Evolutionary conservation across 2,888 invertebrate species (phyloP).

Genomic region (Deroplatys truncata): DNA sequence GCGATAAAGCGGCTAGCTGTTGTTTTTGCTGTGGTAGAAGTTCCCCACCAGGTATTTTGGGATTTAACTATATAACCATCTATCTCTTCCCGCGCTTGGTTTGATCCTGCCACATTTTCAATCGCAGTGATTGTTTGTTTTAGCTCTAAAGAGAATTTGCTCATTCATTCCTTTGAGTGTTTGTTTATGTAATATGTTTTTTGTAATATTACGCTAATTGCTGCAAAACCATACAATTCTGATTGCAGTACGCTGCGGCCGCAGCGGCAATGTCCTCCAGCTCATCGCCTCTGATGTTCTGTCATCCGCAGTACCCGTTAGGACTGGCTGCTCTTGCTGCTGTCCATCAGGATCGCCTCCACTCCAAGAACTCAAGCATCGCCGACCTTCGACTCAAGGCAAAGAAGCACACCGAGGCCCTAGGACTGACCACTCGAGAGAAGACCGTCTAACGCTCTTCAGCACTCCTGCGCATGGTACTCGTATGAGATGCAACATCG

Average conservation of each 20-base stretch:
- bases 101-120: no score
- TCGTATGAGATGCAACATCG: background rate
- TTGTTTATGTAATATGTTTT: no score
- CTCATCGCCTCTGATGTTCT: conserved; percentile 50
- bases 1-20: no score
- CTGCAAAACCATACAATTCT: background rate
- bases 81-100: no score
- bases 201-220: background rate
- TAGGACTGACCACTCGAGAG: conserved; percentile 48
- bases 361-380: conserved; percentile 84
- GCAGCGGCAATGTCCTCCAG: conserved; percentile 54
- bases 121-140: no score
- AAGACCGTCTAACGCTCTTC: conserved; percentile 27
- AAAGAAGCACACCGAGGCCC: conserved; percentile 85
- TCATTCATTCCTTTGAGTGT: no score
- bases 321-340: conserved; percentile 77
- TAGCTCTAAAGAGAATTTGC: no score
- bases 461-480: background rate
- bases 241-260: conserved; percentile 58
- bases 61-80: no score
- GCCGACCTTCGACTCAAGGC: conserved; percentile 92
- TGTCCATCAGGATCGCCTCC: conserved; percentile 53
- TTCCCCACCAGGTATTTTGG: no score
- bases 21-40: no score
- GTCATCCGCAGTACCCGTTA: conserved; percentile 64